Evolutionary conservation across 2,888 invertebrate genomes (phyloP).

Genomic region (Oscheius onirici): DNA sequence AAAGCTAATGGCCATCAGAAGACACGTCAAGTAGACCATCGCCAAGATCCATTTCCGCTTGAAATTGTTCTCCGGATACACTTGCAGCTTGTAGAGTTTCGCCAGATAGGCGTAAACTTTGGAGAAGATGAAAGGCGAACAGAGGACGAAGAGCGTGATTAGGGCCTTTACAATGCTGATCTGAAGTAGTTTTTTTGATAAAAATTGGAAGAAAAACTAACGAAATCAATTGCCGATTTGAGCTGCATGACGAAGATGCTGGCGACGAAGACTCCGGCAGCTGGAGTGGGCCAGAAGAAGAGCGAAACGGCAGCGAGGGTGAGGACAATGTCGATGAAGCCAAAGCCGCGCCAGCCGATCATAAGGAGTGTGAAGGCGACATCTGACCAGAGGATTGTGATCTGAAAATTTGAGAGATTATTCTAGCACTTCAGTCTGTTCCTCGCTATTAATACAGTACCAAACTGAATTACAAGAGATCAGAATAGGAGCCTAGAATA

Average conservation of each 20-base stretch:
- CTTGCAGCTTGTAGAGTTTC: slow-evolving; percentile 50
- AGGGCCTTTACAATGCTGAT: slow-evolving; percentile 47
- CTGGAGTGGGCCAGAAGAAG: slow-evolving; percentile 34
- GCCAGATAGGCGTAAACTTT: slow-evolving; percentile 45
- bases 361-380: slow-evolving; percentile 57
- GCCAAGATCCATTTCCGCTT: slow-evolving; percentile 53
- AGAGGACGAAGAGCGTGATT: slow-evolving; percentile 54
- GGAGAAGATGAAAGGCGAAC: slow-evolving; percentile 53
- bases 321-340: slow-evolving; percentile 41
- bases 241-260: slow-evolving; percentile 25
- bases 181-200: slow-evolving; percentile 37
- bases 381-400: slow-evolving; percentile 61
- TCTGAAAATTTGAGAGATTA: slow-evolving; percentile 28
- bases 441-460: no score
- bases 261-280: slow-evolving; percentile 18
- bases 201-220: slow-evolving; percentile 2
- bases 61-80: slow-evolving; percentile 40
- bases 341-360: slow-evolving; percentile 53
- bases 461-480: no score
- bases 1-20: slow-evolving; percentile 61
- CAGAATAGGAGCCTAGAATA: no score
- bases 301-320: slow-evolving; percentile 48
- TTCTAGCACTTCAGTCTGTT: no score
- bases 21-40: slow-evolving; percentile 50
- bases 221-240: slow-evolving; percentile 27